Evolutionary conservation across 92 coral and sea anemone genomes (phyloP).

Genomic region (Parazoanthus swiftii): DNA sequence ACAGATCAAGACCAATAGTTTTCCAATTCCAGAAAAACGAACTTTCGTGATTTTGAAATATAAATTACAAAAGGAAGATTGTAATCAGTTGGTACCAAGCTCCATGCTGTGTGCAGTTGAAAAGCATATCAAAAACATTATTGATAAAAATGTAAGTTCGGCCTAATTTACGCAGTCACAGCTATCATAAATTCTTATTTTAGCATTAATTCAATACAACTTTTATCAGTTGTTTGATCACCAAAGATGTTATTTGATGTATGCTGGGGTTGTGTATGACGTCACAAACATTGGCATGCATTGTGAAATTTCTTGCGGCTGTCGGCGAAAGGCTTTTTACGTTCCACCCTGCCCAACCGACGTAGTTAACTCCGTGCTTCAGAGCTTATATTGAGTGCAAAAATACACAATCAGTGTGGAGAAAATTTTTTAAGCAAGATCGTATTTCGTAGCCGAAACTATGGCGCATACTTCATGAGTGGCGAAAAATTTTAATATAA

Average conservation of each 20-base stretch:
- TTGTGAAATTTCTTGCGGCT: not conserved
- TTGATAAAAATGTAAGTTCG: not conserved
- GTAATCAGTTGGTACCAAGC: not conserved
- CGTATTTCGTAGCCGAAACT: not conserved
- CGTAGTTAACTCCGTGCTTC: too few relatives aligned
- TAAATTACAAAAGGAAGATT: not conserved
- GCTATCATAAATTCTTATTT: not conserved
- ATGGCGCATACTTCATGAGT: too few relatives aligned
- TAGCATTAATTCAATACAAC: not conserved
- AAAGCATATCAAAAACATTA: not conserved
- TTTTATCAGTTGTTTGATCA: not conserved
- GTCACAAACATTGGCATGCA: not conserved
- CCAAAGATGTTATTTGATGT: not conserved
- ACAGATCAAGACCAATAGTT: not conserved
- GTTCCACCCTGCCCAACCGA: not conserved
- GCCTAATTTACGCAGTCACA: not conserved
- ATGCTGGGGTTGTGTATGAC: not conserved
- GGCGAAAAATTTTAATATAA: too few relatives aligned
- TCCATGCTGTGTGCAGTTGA: not conserved
- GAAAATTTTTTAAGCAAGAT: not conserved
- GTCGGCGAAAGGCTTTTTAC: too few relatives aligned
- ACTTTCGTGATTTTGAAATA: not conserved
- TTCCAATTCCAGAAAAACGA: not conserved
- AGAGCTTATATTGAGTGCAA: not conserved
- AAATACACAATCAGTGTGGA: not conserved